These are phyloP conservation scores for Fratercula arctica DNA, from an alignment of 2,797 vertebrate species.

Conservation along the genomic window DNA sequence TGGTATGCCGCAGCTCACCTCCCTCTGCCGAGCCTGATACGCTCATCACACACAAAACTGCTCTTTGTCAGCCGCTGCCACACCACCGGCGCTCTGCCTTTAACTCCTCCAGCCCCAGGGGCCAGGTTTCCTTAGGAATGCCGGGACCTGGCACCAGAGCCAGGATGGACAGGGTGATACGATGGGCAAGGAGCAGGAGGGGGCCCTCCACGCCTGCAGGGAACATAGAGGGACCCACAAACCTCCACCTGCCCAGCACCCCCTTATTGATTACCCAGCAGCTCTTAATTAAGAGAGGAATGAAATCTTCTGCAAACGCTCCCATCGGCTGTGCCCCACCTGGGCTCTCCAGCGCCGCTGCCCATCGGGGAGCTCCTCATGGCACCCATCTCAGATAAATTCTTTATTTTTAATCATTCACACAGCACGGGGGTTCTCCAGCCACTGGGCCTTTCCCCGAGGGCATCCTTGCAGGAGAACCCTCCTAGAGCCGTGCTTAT, in stretches of 20 bases:
- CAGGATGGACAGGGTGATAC: fast-evolving
- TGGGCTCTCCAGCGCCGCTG: neutral
- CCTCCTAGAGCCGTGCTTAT: neutral
- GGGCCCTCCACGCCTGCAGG: neutral
- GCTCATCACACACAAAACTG: slow-evolving; percentile 55
- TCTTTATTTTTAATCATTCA: neutral
- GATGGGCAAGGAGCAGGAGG: neutral
- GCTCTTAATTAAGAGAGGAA: neutral
- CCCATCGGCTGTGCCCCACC: neutral
- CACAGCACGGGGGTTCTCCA: neutral
- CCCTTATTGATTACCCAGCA: neutral
- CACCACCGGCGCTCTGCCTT: neutral
- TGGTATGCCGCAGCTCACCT: slow-evolving; percentile 58
- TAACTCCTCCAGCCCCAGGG: slow-evolving; percentile 47
- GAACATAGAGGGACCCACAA: neutral
- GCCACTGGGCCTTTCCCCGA: neutral
- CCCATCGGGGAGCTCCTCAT: neutral
- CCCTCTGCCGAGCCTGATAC: slow-evolving; percentile 30
- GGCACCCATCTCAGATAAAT: neutral
- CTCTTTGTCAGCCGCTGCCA: slow-evolving; percentile 56
- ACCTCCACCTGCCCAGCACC: neutral
- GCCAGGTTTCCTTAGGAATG: neutral
- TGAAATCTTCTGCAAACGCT: neutral
- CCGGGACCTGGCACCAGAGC: fast-evolving
- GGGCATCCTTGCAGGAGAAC: neutral